A percentile compares a stretch with the other conserved stretches of the same genome.
These are phyloP conservation scores for Leptinotarsa undecemlineata DNA, from an alignment of 1,140 invertebrate species.

Conservation along the genomic window DNA sequence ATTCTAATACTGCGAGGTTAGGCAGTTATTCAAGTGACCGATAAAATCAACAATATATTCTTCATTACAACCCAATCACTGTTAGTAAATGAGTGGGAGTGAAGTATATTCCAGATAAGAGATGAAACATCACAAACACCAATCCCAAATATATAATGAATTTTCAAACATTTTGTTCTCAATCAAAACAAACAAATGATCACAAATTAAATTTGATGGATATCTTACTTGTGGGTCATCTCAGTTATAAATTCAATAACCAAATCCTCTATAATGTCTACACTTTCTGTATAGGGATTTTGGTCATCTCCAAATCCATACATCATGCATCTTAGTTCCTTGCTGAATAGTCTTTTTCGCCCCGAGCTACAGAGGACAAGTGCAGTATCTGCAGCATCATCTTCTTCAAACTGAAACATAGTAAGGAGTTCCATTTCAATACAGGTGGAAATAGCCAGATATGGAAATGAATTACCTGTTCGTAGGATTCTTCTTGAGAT, in stretches of 20 bases:
- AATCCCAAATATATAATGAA: no score
- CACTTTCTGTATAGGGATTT: constrained; percentile 98
- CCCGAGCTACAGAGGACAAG: constrained; percentile 67
- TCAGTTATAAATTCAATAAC: constrained; percentile 98
- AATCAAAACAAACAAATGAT: not conserved
- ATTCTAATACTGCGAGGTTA: no score
- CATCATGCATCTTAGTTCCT: constrained; percentile 98
- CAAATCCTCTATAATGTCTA: constrained; percentile 95
- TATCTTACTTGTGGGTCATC: constrained; percentile 77
- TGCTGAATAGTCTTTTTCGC: constrained; percentile 83
- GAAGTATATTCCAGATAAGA: no score
- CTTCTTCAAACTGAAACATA: constrained; percentile 62
- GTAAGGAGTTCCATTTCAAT: constrained; percentile 1
- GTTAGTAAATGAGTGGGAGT: no score
- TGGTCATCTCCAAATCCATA: constrained; percentile 99
- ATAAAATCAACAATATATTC: no score
- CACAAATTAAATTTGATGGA: not conserved
- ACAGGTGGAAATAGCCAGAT: constrained; percentile 1
- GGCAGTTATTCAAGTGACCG: no score
- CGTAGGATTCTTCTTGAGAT: constrained; percentile 41
- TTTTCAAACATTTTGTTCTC: no score
- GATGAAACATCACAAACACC: no score
- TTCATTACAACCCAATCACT: no score
- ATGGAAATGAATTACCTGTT: constrained; percentile 37
- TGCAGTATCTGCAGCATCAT: constrained; percentile 67